Percentiles rank a stretch among this genome's conserved stretches.
Evolutionary conservation across 1,140 invertebrate species (phyloP).

Genomic region (Babylonia areolata): DNA sequence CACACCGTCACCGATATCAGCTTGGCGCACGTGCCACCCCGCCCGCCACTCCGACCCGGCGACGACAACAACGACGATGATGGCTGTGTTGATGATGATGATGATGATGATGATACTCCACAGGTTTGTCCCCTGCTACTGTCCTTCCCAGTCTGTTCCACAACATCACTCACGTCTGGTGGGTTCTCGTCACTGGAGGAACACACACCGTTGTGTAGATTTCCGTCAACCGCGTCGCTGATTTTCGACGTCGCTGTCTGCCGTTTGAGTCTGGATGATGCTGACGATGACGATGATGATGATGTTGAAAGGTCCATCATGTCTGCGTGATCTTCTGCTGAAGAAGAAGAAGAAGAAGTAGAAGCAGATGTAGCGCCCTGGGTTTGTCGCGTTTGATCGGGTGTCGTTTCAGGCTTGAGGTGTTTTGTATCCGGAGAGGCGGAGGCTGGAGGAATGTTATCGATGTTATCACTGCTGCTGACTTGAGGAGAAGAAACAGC

Average conservation of each 20-base stretch:
- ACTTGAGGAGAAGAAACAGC: too few species aligned
- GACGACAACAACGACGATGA: not conserved
- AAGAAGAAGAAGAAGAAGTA: conserved; percentile 4
- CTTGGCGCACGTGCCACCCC: conserved; percentile 39
- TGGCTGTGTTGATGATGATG: not conserved
- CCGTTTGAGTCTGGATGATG: conserved; percentile 12
- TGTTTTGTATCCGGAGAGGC: not conserved
- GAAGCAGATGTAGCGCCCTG: too few species aligned
- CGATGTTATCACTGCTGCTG: not conserved
- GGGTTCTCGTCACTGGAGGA: too few species aligned
- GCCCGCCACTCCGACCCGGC: not conserved
- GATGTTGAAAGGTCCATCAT: too few species aligned
- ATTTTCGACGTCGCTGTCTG: conserved; percentile 19
- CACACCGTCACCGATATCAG: conserved; percentile 44
- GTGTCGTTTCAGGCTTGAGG: too few species aligned
- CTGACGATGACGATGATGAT: conserved; percentile 26
- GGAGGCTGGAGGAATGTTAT: not conserved
- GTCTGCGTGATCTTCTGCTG: too few species aligned
- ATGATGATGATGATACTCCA: not conserved
- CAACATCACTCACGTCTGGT: too few species aligned
- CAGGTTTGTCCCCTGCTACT: not conserved
- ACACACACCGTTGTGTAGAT: too few species aligned
- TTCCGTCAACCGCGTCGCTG: not conserved
- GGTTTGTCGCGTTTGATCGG: too few species aligned
- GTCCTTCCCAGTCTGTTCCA: not conserved